Base-by-base conservation (phyloP, 2,797 vertebrate genomes). In the Benthosema pterotum region DNA sequence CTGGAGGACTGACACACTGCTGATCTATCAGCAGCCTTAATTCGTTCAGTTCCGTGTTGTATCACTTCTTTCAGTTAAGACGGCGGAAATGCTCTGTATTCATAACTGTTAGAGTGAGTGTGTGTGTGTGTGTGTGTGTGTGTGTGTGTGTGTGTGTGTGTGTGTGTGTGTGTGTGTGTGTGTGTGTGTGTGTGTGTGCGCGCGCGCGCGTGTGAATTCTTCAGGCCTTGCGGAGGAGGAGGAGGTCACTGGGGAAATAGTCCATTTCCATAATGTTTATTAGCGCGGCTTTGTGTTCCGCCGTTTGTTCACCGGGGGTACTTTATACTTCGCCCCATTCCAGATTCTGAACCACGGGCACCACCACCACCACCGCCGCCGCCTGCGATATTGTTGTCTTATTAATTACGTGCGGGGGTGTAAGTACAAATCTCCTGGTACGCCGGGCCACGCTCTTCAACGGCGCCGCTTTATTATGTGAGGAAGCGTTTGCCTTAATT, bases 231-330 rank as follows among this genome's bases (percentile, higher is more conserved):
- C n/a, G n/a, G n/a, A n/a, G n/a, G 19, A 25, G 51, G 62, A 73
- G 67, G 54, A 74, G 67, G 54, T 74, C 78, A 64, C 58, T 62
- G 56, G 79, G 78, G 79, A 87, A 67, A 38, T 38, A 8, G 38
- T 25, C 47, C 19, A 80, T 84, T 87, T 86, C 71, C 81, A 85
- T 83, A 67, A 75, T 80, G 75, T 87, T 85, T 87, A 87, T 85
- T 82, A 83, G 78, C 49, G 47, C 1, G 32, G 69, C 74, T 74
- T 79, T 82, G 78, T 81, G 61, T 38, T 38, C 8, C 8, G 32
- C 32, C 32, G 32, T 38, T 38, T 56, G 60, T 75, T 69, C 63
- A 61, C 65, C 52, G 42, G 59, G 38, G 18, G 55, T 47, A 49
- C 64, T 42, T 17, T 61, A 69, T n/a, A n/a, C n/a, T n/a, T n/a